A percentile compares a stretch with the other conserved stretches of the same genome.
Conservation (phyloP, 2,888 invertebrate genomes). For the Odontocerum albicorne region DNA sequence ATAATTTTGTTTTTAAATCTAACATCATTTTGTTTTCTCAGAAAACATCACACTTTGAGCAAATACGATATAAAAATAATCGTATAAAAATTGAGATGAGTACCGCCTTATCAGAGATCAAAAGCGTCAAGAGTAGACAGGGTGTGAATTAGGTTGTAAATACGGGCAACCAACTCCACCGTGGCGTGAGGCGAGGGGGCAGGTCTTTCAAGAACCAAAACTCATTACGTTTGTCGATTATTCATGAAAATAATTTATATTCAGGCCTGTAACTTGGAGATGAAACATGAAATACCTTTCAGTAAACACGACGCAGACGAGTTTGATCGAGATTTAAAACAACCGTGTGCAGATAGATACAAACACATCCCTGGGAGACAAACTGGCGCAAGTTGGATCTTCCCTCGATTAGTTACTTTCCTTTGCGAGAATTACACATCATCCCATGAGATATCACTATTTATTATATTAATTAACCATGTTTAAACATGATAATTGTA, state of each 20-base stretch:
- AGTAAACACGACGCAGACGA: conserved; percentile 33
- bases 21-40: too few species aligned
- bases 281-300: conserved; percentile 32
- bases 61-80: too few species aligned
- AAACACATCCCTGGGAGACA: too few species aligned
- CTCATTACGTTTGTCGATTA: conserved; percentile 39
- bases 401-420: too few species aligned
- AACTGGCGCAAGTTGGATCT: too few species aligned
- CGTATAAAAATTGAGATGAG: background rate
- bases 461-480: too few species aligned
- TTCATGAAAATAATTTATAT: conserved; percentile 38
- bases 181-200: conserved; percentile 21
- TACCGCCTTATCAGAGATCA: conserved; percentile 18
- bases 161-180: conserved; percentile 16
- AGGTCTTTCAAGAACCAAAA: conserved; percentile 34
- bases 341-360: background rate
- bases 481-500: too few species aligned
- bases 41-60: too few species aligned
- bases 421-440: too few species aligned
- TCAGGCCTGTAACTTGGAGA: conserved; percentile 37
- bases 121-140: conserved; percentile 17
- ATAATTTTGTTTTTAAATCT: too few species aligned
- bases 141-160: conserved; percentile 23
- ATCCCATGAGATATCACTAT: too few species aligned
- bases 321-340: conserved; percentile 28